Conservation (phyloP, 1,140 invertebrate species). For the Chironomus tepperi region DNA sequence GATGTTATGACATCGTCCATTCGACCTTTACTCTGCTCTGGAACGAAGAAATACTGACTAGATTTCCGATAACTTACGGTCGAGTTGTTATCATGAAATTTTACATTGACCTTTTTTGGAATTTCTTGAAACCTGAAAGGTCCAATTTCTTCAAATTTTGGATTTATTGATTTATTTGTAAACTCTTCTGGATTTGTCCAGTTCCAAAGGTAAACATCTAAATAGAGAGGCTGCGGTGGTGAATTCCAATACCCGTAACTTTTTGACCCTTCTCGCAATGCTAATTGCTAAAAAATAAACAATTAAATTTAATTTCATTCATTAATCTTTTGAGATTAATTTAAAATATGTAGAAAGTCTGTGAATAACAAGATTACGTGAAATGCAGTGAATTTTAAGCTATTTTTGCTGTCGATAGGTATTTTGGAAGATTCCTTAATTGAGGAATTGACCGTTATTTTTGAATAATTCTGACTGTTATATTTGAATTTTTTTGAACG, state of each 20-base stretch:
- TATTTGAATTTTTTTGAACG: no score
- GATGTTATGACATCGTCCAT: slow-evolving; percentile 67
- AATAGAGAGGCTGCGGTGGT: slow-evolving; percentile 63
- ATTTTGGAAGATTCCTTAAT: no score
- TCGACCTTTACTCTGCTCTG: slow-evolving; percentile 58
- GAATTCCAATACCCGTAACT: slow-evolving; percentile 60
- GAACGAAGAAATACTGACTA: slow-evolving; percentile 68
- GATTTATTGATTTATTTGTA: slow-evolving; percentile 44
- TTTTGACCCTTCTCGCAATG: slow-evolving; percentile 48
- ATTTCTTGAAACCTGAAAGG: slow-evolving; percentile 64
- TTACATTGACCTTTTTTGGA: slow-evolving; percentile 59
- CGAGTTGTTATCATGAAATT: slow-evolving; percentile 59
- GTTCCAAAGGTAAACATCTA: slow-evolving; percentile 71
- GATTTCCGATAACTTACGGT: slow-evolving; percentile 72
- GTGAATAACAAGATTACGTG: no score
- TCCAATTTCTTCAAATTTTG: slow-evolving; percentile 56
- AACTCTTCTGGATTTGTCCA: slow-evolving; percentile 68
- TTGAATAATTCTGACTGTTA: no score
- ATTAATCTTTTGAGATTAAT: no score
- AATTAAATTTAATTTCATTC: no score
- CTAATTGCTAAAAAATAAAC: slow-evolving; percentile 49
- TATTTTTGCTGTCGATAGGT: no score
- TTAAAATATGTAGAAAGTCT: no score
- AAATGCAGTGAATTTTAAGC: no score
- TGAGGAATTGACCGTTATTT: no score